A percentile compares a stretch with the other conserved stretches of the same genome.
These are phyloP conservation scores for Acanthosoma haemorrhoidale DNA, from an alignment of 2,888 invertebrate species.

Conservation along the genomic window DNA sequence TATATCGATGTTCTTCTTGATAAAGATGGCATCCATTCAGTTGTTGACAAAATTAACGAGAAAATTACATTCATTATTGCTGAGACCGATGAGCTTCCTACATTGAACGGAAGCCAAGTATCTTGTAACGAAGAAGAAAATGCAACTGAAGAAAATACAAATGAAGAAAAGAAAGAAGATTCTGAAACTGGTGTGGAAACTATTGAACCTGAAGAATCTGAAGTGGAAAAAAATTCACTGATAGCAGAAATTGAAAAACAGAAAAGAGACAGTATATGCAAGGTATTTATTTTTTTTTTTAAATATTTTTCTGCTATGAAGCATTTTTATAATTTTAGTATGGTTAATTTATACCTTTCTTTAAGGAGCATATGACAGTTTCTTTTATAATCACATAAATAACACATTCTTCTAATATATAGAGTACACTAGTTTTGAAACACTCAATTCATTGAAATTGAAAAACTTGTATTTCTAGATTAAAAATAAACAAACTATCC, in stretches of 20 bases:
- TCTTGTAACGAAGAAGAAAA: constrained; percentile 33
- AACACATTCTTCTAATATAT: too few species aligned
- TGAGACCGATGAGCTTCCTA: constrained; percentile 51
- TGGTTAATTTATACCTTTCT: too few species aligned
- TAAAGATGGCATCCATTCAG: constrained; percentile 49
- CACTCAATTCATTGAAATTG: too few species aligned
- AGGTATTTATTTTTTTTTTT: constrained; percentile 60
- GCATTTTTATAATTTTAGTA: too few species aligned
- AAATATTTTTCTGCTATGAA: too few species aligned
- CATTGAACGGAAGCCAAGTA: constrained; percentile 44
- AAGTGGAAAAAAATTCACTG: constrained; percentile 42
- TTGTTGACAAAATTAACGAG: constrained; percentile 49
- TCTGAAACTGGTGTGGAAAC: constrained; percentile 28
- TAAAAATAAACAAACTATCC: too few species aligned
- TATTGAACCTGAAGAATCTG: constrained; percentile 35
- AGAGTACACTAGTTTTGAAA: too few species aligned
- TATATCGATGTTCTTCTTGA: constrained; percentile 52
- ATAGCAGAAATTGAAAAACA: constrained; percentile 75
- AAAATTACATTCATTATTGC: constrained; percentile 56
- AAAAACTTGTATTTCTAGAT: too few species aligned
- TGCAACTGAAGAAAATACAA: constrained; percentile 34
- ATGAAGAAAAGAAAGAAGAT: constrained; percentile 36
- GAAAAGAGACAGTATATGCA: constrained; percentile 71
- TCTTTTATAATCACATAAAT: too few species aligned
- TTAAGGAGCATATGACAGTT: too few species aligned